Evolutionary conservation across 2,797 vertebrate species (phyloP).

Genomic region (Orientallactaga sibirica): DNA sequence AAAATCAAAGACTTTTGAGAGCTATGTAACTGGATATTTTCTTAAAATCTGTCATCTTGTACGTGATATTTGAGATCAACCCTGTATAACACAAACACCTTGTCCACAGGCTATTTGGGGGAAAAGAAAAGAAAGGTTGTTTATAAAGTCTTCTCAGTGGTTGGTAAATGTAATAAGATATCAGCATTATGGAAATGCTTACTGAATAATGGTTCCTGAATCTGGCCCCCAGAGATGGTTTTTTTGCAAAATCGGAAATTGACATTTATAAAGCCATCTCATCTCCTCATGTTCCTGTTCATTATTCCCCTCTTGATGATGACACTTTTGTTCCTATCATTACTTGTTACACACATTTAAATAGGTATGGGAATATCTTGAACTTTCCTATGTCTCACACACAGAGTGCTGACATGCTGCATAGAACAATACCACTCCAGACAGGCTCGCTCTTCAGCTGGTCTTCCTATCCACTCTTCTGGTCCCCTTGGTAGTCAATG

Average conservation of each 20-base stretch:
- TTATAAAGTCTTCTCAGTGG: background rate
- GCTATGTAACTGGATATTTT: background rate
- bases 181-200: background rate
- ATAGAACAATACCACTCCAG: background rate
- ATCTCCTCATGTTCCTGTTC: background rate
- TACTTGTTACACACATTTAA: background rate
- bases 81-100: background rate
- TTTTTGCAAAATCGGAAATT: background rate
- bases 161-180: background rate
- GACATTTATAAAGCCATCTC: background rate
- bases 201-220: background rate
- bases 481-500: background rate
- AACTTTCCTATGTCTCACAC: background rate
- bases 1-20: background rate
- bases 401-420: background rate
- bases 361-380: background rate
- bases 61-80: background rate
- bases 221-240: background rate
- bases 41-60: background rate
- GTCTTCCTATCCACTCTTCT: background rate
- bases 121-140: background rate
- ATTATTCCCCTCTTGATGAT: background rate
- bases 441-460: background rate
- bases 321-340: background rate
- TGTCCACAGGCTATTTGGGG: background rate